Conservation (phyloP, 2,113 vertebrate genomes). For the Vimba vimba region DNA sequence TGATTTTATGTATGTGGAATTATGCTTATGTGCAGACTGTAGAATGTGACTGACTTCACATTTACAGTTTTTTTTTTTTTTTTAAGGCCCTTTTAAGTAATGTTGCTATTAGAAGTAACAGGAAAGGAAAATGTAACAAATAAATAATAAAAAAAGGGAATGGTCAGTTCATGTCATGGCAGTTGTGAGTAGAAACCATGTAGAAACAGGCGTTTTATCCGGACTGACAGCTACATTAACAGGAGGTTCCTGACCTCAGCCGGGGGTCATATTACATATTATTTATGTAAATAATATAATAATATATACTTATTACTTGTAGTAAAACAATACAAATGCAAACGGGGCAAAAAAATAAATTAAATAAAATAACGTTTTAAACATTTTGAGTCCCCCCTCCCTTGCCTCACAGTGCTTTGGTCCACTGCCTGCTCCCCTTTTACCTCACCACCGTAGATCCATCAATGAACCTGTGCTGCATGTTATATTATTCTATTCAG, state of each 20-base stretch:
- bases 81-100: too few relatives aligned
- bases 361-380: too few relatives aligned
- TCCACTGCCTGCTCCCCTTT: too few relatives aligned
- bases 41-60: background rate
- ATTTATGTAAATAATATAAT: too few relatives aligned
- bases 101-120: background rate
- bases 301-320: too few relatives aligned
- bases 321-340: too few relatives aligned
- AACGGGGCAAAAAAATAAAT: too few relatives aligned
- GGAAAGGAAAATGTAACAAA: background rate
- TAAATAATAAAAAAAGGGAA: background rate
- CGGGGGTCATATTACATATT: background rate
- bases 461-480: background rate
- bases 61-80: background rate
- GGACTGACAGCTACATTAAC: background rate
- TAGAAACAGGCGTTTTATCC: background rate
- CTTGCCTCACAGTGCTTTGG: too few relatives aligned
- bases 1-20: background rate
- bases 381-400: too few relatives aligned
- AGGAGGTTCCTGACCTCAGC: background rate
- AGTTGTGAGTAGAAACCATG: background rate
- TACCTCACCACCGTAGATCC: too few relatives aligned
- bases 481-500: background rate
- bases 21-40: background rate
- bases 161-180: background rate